These are phyloP conservation scores for Crocidura indochinensis DNA, from an alignment of 2,797 vertebrate species.

Conservation along the genomic window DNA sequence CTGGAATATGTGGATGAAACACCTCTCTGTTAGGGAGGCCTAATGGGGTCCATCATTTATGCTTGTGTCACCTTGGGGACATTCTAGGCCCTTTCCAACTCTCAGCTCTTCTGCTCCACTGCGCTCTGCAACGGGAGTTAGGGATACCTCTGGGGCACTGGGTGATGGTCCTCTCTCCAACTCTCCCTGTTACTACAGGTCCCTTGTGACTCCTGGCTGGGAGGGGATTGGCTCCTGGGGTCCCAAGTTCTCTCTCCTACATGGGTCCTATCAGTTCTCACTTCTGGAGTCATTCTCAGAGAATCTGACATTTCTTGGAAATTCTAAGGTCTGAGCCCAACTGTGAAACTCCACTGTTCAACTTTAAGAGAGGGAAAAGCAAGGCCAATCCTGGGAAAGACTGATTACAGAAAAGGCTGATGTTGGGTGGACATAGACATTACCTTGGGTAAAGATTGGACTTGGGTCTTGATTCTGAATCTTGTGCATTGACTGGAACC, in stretches of 20 bases:
- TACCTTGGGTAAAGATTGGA: slow-evolving; percentile 63
- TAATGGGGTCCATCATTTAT: not conserved
- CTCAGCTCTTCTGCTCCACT: not conserved
- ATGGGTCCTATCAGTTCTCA: not conserved
- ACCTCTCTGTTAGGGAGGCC: not conserved
- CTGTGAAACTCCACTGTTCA: slow-evolving; percentile 18
- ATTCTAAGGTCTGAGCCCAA: slow-evolving; percentile 17
- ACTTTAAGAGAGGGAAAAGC: slow-evolving; percentile 52
- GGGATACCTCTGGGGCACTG: not conserved
- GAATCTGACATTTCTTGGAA: slow-evolving; percentile 33
- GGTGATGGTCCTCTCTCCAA: not conserved
- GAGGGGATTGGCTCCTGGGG: not conserved
- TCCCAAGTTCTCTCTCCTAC: not conserved
- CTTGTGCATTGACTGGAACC: not conserved
- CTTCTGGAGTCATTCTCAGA: not conserved
- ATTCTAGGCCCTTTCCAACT: not conserved
- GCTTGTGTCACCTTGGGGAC: not conserved
- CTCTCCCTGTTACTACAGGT: not conserved
- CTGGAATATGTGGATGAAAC: not conserved
- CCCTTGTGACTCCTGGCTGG: too few species aligned
- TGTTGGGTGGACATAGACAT: not conserved
- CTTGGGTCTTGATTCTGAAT: not conserved
- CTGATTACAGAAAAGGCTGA: not conserved
- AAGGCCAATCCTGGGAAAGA: slow-evolving; percentile 11
- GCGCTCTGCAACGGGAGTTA: not conserved